Percentiles rank a stretch among this genome's conserved stretches.
Evolutionary conservation across 2,113 vertebrate species (phyloP).

Genomic region (Xenotilapia caudafasciata): DNA sequence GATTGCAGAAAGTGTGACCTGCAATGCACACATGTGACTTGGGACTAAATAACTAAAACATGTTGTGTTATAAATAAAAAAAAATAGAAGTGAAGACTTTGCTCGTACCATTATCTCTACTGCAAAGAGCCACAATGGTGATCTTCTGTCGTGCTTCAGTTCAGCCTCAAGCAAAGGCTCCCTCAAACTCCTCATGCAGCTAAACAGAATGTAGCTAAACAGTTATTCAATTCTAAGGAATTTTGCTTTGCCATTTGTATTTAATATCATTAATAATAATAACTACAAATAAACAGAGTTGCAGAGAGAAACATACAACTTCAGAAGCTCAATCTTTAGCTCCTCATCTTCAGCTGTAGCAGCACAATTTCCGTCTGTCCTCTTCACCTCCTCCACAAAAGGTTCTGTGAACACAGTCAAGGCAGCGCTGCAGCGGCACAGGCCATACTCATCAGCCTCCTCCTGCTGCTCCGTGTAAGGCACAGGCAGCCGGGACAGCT

Average conservation of each 20-base stretch:
- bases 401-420: constrained; percentile 76
- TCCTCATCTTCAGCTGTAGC: constrained; percentile 43
- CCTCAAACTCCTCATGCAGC: constrained; percentile 86
- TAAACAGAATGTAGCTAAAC: background rate
- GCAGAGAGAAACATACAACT: constrained; percentile 78
- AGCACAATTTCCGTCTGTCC: constrained; percentile 43
- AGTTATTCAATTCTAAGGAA: rapidly evolving
- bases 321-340: constrained; percentile 80
- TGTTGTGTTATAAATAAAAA: background rate
- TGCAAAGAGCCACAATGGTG: constrained; percentile 79
- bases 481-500: constrained; percentile 83
- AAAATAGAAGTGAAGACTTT: background rate
- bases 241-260: background rate
- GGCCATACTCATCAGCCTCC: constrained; percentile 74
- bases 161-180: constrained; percentile 83
- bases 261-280: background rate
- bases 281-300: background rate
- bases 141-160: constrained; percentile 69
- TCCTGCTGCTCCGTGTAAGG: constrained; percentile 84
- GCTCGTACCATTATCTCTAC: constrained; percentile 80
- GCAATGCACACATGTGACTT: background rate
- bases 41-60: background rate
- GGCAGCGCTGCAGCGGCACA: constrained; percentile 80
- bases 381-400: constrained; percentile 78
- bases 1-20: constrained; percentile 58